Base-by-base conservation (phyloP, 1,140 invertebrate species). In the Neodiprion lecontei region DNA sequence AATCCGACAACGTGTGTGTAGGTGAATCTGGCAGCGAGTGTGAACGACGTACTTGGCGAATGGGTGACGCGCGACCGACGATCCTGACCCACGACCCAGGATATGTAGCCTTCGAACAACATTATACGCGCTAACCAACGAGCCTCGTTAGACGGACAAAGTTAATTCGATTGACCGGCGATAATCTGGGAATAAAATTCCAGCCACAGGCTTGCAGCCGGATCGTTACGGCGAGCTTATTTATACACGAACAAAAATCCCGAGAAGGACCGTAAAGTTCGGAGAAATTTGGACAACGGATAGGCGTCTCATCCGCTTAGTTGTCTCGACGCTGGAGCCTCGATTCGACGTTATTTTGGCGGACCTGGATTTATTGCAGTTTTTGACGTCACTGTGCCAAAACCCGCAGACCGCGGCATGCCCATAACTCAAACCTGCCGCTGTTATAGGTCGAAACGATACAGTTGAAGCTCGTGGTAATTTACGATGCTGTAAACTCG, bases 71-170 rank as follows among this genome's bases (percentile, higher is more conserved):
- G 9, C 70, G 53, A 66, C n/a, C 53, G 14, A 23, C 73, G 78
- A 72, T 79, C 75, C 79, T 82, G 79, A 82, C 77, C 81, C 81
- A 79, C 81, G 74, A 53, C 72, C 69, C 74, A 72, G 75, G 76
- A 76, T 80, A 75, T 67, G 75, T 77, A 61, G 53, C 11, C 53
- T 4, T 17, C 11, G 4, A 61, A 61, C n/a, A 17, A 61, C 5
- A 40, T 40, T 40, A 61, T 9, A 61, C 53, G 8, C 53, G 28
- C 28, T 40, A 40, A 40, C 28, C 28, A 40, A 40, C 28, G 28
- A 40, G 28, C 28, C 28, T 40, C 28, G 28, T 40, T 40, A 40
- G 28, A 40, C 28, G 28, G 1, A 40, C 28, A 40, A 40, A 40
- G 2, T 40, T 40, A 40, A 40, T 40, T 40, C 28, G 28, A 40